Evolutionary conservation across 2,888 invertebrate genomes (phyloP).

Genomic region (Eupithecia subumbrata): DNA sequence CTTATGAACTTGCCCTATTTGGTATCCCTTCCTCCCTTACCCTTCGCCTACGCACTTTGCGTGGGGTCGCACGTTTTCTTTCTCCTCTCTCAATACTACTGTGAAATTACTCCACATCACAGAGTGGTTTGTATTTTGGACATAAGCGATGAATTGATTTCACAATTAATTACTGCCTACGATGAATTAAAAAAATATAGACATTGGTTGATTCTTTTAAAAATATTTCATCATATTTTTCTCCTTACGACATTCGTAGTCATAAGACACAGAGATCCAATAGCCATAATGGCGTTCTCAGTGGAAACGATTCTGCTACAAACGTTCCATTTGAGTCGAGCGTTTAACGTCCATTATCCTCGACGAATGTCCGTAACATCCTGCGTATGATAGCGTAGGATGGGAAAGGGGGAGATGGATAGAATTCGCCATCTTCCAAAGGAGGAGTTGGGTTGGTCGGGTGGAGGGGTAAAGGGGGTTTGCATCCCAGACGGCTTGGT

Average conservation of each 20-base stretch:
- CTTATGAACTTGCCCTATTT: conserved; percentile 6
- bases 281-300: conserved; percentile 21
- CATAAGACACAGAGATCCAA: conserved; percentile 6
- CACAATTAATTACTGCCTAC: background rate
- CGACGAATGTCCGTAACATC: conserved; percentile 46
- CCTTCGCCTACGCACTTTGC: conserved; percentile 7
- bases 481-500: conserved; percentile 59
- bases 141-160: background rate
- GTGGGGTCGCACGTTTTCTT: conserved; percentile 4
- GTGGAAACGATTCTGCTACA: conserved; percentile 34
- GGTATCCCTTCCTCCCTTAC: conserved; percentile 1
- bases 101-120: conserved; percentile 6
- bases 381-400: conserved; percentile 49
- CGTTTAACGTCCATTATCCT: conserved; percentile 46
- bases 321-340: conserved; percentile 35
- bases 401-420: conserved; percentile 48
- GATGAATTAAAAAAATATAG: too few species aligned
- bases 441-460: conserved; percentile 39
- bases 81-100: background rate
- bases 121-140: background rate
- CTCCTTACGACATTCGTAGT: background rate
- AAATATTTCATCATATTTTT: background rate
- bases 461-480: conserved; percentile 38
- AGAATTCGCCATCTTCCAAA: conserved; percentile 52
- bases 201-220: too few species aligned